These are phyloP conservation scores for Lichenostomus cassidix DNA, from an alignment of 2,113 vertebrate genomes.

Conservation along the genomic window DNA sequence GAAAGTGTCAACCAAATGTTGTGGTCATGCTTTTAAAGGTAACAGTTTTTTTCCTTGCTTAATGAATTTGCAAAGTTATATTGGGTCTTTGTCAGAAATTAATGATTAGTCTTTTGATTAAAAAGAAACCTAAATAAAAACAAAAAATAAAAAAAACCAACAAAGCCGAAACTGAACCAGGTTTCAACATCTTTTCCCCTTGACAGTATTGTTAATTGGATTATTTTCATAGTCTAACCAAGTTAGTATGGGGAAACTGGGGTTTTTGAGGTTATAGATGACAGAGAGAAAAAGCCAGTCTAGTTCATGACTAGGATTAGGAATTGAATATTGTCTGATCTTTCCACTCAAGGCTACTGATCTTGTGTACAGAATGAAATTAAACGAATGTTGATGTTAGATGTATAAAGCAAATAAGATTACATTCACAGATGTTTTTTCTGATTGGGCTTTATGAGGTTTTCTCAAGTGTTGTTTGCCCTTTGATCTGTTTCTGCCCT, in stretches of 20 bases:
- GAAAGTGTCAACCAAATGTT: background rate
- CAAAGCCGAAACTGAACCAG: background rate
- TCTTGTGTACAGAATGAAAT: background rate
- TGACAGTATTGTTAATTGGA: background rate
- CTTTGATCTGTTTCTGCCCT: background rate
- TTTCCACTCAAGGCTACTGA: background rate
- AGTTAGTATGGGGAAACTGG: background rate
- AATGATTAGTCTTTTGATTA: background rate
- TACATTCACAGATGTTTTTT: background rate
- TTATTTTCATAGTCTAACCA: background rate
- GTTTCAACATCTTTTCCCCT: background rate
- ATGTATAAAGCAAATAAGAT: background rate
- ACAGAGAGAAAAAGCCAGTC: background rate
- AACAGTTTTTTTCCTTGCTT: background rate
- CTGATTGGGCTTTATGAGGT: background rate
- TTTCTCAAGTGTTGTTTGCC: background rate
- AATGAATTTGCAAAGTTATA: background rate
- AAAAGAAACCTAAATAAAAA: background rate
- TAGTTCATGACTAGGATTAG: background rate
- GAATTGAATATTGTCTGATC: background rate
- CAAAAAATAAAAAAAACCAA: fast-evolving
- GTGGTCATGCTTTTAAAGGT: background rate
- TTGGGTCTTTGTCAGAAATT: background rate
- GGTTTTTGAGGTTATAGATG: background rate
- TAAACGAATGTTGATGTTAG: background rate